Evolutionary conservation across 2,888 invertebrate genomes (phyloP).

Genomic region (Cheilosia pagana): DNA sequence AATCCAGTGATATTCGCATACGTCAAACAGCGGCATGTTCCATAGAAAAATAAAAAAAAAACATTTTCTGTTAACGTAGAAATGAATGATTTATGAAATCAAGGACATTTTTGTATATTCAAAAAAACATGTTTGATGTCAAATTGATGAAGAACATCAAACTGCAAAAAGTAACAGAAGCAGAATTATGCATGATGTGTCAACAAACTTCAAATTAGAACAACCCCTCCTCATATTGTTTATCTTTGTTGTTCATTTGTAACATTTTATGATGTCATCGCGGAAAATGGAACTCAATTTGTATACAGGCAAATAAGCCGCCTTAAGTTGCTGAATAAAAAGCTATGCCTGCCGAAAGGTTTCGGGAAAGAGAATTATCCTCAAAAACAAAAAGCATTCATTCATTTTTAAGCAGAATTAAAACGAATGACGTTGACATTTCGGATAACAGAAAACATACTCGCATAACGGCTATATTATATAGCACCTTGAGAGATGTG

Average conservation of each 20-base stretch:
- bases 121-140: not conserved
- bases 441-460: too few relatives aligned
- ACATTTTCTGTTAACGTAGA: not conserved
- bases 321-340: too few relatives aligned
- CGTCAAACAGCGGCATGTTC: not conserved
- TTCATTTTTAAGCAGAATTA: too few relatives aligned
- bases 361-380: too few relatives aligned
- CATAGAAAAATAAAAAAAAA: not conserved
- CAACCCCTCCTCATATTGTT: not conserved
- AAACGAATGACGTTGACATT: too few relatives aligned
- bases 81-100: slow-evolving; percentile 1
- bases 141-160: not conserved
- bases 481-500: too few relatives aligned
- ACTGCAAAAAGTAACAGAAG: not conserved
- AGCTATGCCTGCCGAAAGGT: too few relatives aligned
- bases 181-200: not conserved
- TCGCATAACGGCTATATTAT: too few relatives aligned
- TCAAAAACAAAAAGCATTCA: too few relatives aligned
- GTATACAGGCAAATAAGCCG: too few relatives aligned
- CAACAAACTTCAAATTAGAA: not conserved
- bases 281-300: not conserved
- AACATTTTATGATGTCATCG: not conserved
- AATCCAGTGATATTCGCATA: not conserved
- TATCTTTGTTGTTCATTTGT: not conserved
- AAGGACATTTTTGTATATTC: not conserved